Evolutionary conservation across 92 coral and sea anemone species (phyloP), one percentile per base, ranked within the genome.

Genomic region (Palythoa grandis): DNA sequence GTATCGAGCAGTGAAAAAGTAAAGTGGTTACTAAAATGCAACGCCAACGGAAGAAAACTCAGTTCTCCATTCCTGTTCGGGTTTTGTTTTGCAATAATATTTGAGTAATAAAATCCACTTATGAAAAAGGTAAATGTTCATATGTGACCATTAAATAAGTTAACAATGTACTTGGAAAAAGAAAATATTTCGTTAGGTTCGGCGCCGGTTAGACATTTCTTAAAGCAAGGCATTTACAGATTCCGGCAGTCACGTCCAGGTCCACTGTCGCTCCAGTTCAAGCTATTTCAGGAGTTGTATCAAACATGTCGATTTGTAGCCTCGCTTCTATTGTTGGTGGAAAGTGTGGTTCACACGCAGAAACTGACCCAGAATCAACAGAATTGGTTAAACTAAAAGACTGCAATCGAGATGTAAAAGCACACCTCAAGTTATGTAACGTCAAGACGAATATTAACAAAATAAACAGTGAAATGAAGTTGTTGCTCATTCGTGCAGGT

Each of bases 401-500:
- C 25, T 83, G 91, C 50, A 53, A 74, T 74, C 37, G 83, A 50
- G 87, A 88, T 54, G 88, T 83, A 52, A 82, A 22, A 40, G 68
- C 86, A 1, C 88, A 89, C 69, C 54, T 79, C 24, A 89, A 72
- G 66, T 50, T 43, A 6, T 79, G 84, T 47, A 89, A 89, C 40
- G 74, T 84, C 15, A 11, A 82, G 60, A 76, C 92, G 16, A 56
- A 85, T 40, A 63, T 16, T 19, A 74, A 84, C 79, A 70, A 71
- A 66, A 71, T 89, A 38, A 58, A 85, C 56, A 84, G 63, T 47
- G 91, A 88, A 84, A 84, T 77, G 70, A 89, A 77, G 67, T 38
- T 78, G 0, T 78, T 89, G 73, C 82, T 89, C 47, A 82, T 88
- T 17, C 88, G 88, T 84, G 88, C 85, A 83, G 88, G 91, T 89